Base-by-base conservation (phyloP, 2,113 vertebrate genomes). In the Rhinolophus sinicus region DNA sequence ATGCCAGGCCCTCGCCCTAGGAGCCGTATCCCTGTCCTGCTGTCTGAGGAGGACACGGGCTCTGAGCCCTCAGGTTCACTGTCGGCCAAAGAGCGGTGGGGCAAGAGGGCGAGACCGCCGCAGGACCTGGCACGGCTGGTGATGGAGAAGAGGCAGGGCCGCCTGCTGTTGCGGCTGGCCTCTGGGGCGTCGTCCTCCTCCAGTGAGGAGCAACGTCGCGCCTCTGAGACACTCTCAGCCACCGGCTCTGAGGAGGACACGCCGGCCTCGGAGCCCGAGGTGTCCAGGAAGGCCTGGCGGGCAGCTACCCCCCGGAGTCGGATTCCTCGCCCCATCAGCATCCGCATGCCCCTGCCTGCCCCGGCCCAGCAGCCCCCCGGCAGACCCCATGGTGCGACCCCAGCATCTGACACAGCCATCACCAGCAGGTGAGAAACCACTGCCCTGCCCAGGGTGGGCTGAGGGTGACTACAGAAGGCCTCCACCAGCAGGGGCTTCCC, bases 201-300 rank as follows among this genome's bases (percentile, higher is more conserved):
- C 80, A 99, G 99, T 0, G 99, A 99, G 0, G 99, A 99, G 78
- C 98, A 98, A 70, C 98, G 97, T 1, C 98, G 98, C 1, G 98
- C 98, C 11, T 99, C 99, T 0, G 99, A 99, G 97, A 99, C 99
- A 0, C 97, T 99, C 64, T 99, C 99, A 0, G 99, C 99, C 75
- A 98, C 99, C 0, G 99, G 99, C n/a, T 99, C 99, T 0, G 99
- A 99, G 98, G 99, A 99, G 97, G 99, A 99, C 97, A 99, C 98
- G 0, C 99, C 99, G 0, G 98, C 99, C 97, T 99, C 99, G 0
- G 99, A 99, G 1, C 99, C 99, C 62, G 98, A 98, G 0, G 96
- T 69, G 67, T 98, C 98, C 33, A 98, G 95, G 94, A 99, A 97
- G 93, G 98, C 98, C 8, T 99, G 98, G 62, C 97, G 98, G 62